phyloP scores from a whole-genome alignment of 2,113 vertebrate genomes.

The Phyllostomus hastatus region DNA sequence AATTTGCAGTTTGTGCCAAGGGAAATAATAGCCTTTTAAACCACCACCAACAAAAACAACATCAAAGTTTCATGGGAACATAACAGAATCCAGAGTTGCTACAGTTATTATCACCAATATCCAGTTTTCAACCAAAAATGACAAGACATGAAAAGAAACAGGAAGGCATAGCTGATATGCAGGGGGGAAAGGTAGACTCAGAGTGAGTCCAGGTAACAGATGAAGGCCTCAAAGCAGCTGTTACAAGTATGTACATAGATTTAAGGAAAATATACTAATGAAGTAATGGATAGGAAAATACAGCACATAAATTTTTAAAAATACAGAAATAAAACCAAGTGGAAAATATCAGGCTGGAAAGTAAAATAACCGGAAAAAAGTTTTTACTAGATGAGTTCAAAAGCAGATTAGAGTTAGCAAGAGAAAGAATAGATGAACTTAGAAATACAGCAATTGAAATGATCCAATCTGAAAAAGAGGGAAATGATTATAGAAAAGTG shows the following conservation, averaged over 20 bases:
- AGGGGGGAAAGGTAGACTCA: not conserved
- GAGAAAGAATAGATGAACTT: not conserved
- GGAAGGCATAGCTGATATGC: not conserved
- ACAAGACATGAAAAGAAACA: not conserved
- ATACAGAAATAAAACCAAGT: not conserved
- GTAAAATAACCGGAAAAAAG: not conserved
- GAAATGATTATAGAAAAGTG: not conserved
- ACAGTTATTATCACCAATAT: not conserved
- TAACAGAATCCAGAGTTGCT: slow-evolving; percentile 13
- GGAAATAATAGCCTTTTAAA: not conserved
- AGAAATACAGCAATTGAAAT: not conserved
- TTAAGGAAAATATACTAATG: not conserved
- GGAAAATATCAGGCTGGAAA: not conserved
- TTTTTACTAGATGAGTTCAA: not conserved
- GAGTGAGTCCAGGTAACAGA: not conserved
- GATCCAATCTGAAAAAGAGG: not conserved
- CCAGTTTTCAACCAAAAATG: not conserved
- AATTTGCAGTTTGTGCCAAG: not conserved
- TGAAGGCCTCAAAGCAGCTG: not conserved
- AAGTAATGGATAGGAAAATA: not conserved
- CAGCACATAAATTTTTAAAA: not conserved
- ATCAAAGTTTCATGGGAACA: not conserved
- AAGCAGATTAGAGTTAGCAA: not conserved
- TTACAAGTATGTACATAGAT: not conserved
- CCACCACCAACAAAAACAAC: not conserved